Conservation (phyloP, 2,113 vertebrate genomes). For the Pogona vitticeps region DNA sequence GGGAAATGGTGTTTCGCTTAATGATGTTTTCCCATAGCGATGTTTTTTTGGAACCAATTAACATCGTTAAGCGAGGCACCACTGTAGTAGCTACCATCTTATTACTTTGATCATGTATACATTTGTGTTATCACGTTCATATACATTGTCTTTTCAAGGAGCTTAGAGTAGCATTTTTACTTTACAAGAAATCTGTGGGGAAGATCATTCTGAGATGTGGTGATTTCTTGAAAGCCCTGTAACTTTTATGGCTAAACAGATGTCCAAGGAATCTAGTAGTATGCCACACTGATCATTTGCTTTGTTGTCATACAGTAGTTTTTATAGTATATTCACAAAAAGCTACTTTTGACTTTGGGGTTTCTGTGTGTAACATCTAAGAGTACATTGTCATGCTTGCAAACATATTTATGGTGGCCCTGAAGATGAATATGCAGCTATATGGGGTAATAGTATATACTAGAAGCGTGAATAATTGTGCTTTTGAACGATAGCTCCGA, state of each 20-base stretch:
- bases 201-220: not conserved
- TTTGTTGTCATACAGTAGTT: not conserved
- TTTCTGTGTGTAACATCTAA: not conserved
- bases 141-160: not conserved
- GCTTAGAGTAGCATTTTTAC: not conserved
- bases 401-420: too few relatives aligned
- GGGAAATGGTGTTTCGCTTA: too few relatives aligned
- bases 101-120: not conserved
- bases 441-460: too few relatives aligned
- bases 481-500: too few relatives aligned
- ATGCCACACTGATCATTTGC: too few relatives aligned
- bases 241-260: not conserved
- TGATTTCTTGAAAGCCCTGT: not conserved
- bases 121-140: not conserved
- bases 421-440: too few relatives aligned
- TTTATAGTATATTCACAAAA: too few relatives aligned
- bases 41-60: too few relatives aligned
- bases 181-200: not conserved
- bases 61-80: too few relatives aligned
- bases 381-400: not conserved
- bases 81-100: not conserved
- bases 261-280: not conserved
- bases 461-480: too few relatives aligned
- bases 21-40: too few relatives aligned
- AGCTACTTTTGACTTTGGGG: not conserved